Evolutionary conservation across 2,888 invertebrate species (phyloP).

Genomic region (Thymelicus sylvestris): DNA sequence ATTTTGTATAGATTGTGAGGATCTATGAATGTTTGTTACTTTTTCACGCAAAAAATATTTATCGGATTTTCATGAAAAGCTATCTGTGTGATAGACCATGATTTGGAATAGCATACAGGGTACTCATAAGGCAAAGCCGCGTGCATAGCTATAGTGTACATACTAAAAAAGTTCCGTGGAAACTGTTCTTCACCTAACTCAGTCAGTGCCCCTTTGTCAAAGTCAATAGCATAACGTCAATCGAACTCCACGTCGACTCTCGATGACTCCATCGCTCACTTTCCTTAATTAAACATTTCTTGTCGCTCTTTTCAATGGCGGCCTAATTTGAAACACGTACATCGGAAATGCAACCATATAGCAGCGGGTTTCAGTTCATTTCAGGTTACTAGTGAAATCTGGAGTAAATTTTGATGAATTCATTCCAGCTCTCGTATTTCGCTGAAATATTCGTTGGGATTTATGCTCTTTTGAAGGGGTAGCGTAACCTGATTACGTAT

Average conservation of each 20-base stretch:
- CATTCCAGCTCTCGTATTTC: constrained; percentile 42
- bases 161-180: too few relatives aligned
- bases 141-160: too few relatives aligned
- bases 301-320: constrained; percentile 50
- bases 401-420: constrained; percentile 45
- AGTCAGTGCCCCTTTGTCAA: constrained; percentile 31
- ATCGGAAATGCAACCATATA: constrained; percentile 34
- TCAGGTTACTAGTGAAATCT: constrained; percentile 22
- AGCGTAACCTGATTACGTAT: constrained; percentile 38
- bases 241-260: constrained; percentile 58
- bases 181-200: constrained; percentile 26
- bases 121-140: too few relatives aligned
- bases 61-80: too few relatives aligned
- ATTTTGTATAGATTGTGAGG: too few relatives aligned
- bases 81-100: too few relatives aligned
- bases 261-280: constrained; percentile 66
- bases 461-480: constrained; percentile 37
- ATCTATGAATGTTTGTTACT: too few relatives aligned
- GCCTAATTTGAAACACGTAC: constrained; percentile 35
- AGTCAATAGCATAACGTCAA: constrained; percentile 44
- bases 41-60: too few relatives aligned
- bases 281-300: constrained; percentile 70
- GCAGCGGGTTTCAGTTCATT: constrained; percentile 33
- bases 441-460: constrained; percentile 35
- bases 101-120: too few relatives aligned